Conservation (phyloP, 2,113 vertebrate genomes). For the Ploceus nigricollis region DNA sequence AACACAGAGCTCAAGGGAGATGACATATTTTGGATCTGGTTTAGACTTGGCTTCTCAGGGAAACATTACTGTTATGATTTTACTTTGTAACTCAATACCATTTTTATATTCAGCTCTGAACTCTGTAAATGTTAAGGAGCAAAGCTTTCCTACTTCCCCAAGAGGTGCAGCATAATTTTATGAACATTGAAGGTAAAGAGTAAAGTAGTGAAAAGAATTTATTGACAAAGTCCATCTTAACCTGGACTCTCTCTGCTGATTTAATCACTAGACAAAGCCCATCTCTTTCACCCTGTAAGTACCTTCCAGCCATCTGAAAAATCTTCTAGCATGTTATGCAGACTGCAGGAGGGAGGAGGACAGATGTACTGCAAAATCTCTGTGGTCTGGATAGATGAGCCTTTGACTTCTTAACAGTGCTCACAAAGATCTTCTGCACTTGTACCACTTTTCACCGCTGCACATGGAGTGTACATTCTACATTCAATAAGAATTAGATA, state of each 20-base stretch:
- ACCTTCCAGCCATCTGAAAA: not conserved
- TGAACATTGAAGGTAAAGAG: not conserved
- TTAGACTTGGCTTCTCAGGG: conserved; percentile 24
- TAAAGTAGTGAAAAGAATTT: not conserved
- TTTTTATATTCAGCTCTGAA: conserved; percentile 33
- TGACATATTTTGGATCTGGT: conserved; percentile 42
- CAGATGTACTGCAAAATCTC: not conserved
- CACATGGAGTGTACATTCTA: not conserved
- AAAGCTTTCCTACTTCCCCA: not conserved
- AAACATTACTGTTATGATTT: not conserved
- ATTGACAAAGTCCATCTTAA: not conserved
- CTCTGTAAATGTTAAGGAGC: conserved; percentile 16
- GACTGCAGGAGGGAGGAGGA: not conserved
- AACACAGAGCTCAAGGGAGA: conserved; percentile 47
- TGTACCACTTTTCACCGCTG: not conserved
- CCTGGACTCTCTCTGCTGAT: not conserved
- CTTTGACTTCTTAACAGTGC: not conserved
- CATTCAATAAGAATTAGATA: not conserved
- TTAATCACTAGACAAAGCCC: not conserved
- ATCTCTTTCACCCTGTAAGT: not conserved
- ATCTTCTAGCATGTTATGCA: not conserved
- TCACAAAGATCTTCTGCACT: not conserved
- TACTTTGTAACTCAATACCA: conserved; percentile 35
- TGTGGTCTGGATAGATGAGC: not conserved
- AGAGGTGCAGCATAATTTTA: not conserved